A percentile compares a stretch with the other conserved stretches of the same genome.
These are phyloP conservation scores for Raja brachyura DNA, from an alignment of 2,113 vertebrate genomes.

Conservation along the genomic window DNA sequence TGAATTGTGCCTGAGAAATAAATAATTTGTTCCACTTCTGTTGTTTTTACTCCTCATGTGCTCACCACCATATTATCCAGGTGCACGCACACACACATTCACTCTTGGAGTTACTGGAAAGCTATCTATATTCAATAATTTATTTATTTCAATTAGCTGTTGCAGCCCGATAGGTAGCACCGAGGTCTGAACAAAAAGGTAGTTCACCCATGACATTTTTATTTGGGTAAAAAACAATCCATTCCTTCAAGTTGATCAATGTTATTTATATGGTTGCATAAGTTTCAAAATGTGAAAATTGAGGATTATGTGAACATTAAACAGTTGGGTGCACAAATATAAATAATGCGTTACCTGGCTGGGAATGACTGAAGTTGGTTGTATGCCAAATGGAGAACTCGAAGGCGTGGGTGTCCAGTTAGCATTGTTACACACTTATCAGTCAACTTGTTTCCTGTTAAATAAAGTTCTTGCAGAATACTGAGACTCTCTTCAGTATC, in stretches of 20 bases:
- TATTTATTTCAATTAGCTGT: not conserved
- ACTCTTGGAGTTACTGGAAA: not conserved
- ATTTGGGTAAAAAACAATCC: not conserved
- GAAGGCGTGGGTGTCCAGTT: constrained; percentile 74
- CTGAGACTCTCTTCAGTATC: constrained; percentile 80
- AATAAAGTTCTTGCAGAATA: constrained; percentile 81
- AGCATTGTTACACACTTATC: constrained; percentile 77
- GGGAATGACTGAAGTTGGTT: constrained; percentile 87
- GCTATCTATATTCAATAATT: not conserved
- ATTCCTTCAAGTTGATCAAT: no score
- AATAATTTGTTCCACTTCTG: not conserved
- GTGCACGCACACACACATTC: not conserved
- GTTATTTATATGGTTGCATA: not conserved
- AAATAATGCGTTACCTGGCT: constrained; percentile 67
- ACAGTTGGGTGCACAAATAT: not conserved
- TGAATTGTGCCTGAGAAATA: not conserved
- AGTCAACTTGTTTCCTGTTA: constrained; percentile 79
- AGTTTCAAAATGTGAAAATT: not conserved
- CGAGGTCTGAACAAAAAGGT: not conserved
- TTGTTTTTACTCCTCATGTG: not conserved
- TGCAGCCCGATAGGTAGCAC: not conserved
- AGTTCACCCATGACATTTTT: not conserved
- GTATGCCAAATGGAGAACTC: constrained; percentile 83
- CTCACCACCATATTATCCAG: not conserved
- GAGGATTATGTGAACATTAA: not conserved